phyloP scores from a whole-genome alignment of 2,113 vertebrate species.

The Aptenodytes forsteri region DNA sequence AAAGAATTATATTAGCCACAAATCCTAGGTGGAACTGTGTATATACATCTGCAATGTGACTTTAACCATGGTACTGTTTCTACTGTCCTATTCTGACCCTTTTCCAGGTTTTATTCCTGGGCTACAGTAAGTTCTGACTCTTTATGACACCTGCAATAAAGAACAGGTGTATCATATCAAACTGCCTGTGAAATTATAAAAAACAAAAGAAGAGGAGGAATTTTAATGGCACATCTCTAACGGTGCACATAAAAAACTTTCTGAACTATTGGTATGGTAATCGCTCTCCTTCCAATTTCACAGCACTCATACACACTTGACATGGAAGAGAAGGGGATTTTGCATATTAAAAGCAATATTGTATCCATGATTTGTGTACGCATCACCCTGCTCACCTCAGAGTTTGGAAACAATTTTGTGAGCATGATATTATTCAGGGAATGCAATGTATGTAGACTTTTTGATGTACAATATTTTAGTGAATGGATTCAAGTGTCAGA shows the following conservation, averaged over 20 bases:
- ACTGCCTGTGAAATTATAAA: background rate
- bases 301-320: background rate
- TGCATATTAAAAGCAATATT: slow-evolving; percentile 59
- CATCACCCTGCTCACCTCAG: slow-evolving; percentile 18
- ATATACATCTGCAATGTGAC: background rate
- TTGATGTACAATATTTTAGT: slow-evolving; percentile 21
- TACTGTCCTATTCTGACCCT: background rate
- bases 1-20: slow-evolving; percentile 56
- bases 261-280: slow-evolving; percentile 52
- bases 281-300: background rate
- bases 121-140: background rate
- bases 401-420: slow-evolving; percentile 34
- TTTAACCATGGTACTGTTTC: background rate
- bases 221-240: slow-evolving; percentile 5
- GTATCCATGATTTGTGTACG: background rate
- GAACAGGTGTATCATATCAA: background rate
- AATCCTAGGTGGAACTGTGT: slow-evolving; percentile 38
- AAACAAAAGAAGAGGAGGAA: background rate
- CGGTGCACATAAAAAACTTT: slow-evolving; percentile 9
- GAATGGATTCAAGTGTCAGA: slow-evolving; percentile 32
- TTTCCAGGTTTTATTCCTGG: background rate
- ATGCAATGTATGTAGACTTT: background rate
- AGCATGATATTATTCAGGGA: background rate
- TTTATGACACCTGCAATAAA: background rate
- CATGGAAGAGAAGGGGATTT: slow-evolving; percentile 3